Percentiles rank a stretch among this genome's conserved stretches.
These are phyloP conservation scores for Trisateles emortualis DNA, from an alignment of 2,888 invertebrate species.

Conservation along the genomic window DNA sequence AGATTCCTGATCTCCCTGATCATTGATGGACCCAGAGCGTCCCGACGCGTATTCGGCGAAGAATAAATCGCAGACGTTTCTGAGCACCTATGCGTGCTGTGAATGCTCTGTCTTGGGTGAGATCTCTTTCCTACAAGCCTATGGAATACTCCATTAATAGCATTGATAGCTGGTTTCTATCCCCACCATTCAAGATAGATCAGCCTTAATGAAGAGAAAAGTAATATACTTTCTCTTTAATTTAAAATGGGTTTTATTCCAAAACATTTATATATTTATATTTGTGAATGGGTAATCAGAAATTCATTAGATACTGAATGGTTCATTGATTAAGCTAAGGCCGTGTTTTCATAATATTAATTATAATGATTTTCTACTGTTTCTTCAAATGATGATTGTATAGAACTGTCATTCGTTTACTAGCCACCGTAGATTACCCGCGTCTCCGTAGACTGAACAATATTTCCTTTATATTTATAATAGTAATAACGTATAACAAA, in stretches of 20 bases:
- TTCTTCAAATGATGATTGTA: slow-evolving; percentile 40
- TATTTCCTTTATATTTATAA: slow-evolving; percentile 18
- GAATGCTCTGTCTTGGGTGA: too few relatives aligned
- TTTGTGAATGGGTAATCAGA: slow-evolving; percentile 26
- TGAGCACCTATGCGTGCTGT: too few relatives aligned
- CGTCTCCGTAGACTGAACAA: slow-evolving; percentile 24
- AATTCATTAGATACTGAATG: slow-evolving; percentile 30
- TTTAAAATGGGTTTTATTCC: too few relatives aligned
- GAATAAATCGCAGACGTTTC: too few relatives aligned
- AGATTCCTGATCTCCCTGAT: too few relatives aligned
- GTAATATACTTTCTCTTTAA: background rate
- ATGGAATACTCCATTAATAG: too few relatives aligned
- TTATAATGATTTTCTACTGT: slow-evolving; percentile 39
- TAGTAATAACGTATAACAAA: slow-evolving; percentile 21
- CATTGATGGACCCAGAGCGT: too few relatives aligned
- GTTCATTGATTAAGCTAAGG: slow-evolving; percentile 36
- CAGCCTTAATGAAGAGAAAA: background rate
- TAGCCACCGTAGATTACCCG: slow-evolving; percentile 38
- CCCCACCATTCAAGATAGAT: too few relatives aligned
- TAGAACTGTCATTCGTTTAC: slow-evolving; percentile 48
- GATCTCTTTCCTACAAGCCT: too few relatives aligned
- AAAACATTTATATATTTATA: too few relatives aligned
- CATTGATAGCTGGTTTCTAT: too few relatives aligned
- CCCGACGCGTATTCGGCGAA: too few relatives aligned
- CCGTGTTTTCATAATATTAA: slow-evolving; percentile 40